Evolutionary conservation across 1,140 invertebrate species (phyloP), one percentile per base, ranked within the genome.

Genomic region (Heliconius himera): DNA sequence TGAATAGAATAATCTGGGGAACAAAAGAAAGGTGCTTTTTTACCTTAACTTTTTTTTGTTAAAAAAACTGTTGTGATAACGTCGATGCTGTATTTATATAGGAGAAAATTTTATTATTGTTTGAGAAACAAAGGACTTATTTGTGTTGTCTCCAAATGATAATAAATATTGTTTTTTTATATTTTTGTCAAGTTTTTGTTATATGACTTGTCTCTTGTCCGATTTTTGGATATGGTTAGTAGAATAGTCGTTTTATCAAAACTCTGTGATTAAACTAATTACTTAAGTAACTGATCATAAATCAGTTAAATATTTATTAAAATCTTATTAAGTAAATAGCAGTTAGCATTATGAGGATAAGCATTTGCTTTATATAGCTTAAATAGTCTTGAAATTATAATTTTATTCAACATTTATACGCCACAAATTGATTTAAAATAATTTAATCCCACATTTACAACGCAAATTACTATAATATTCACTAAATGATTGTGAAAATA

Each of bases 1-100:
- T 79, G 79, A 84, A 84, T 81, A 80, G 70, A 77, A 83, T 88
- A 87, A 88, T 88, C 87, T 85, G 73, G 77, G 66, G 83, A 82
- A 87, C 86, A 87, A 87, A 84, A 77, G 81, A 56, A 73, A 80
- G 49, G 60, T 66, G 60, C 33, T 41, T 36, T 81, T 51, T 73
- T 70, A 77, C 60, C 72, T 80, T 71, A 74, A 75, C 76, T 41
- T 81, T 77, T 79, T 77, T 79, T 77, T 79, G 74, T 81, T 79
- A 73, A 73, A 41, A 74, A 71, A 81, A 70, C 71, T 66, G 79
- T 77, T 71, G 36, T 56, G 79, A 81, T 81, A 81, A 81, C 75
- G 36, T 41, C 56, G 26, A 79, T 79, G 38, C 13, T 77, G 29
- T 80, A 80, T 80, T 73, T 71, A 56, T 76, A n/a, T 76, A n/a